Base-by-base conservation (phyloP, 2,888 invertebrate species). In the Eupithecia exiguata region DNA sequence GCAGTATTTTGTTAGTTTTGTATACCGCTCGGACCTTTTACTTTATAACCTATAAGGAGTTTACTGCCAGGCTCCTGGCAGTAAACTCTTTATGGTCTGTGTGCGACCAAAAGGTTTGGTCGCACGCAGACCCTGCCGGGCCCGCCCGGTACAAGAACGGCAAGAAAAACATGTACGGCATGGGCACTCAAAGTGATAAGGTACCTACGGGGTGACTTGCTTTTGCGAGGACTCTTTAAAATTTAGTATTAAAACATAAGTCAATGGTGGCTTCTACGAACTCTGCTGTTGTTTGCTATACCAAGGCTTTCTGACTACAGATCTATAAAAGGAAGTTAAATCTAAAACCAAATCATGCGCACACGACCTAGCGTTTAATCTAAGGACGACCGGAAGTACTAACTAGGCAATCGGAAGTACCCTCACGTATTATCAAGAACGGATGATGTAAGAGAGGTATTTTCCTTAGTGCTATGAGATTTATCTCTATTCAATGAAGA, bases 311-410 rank as follows among this genome's bases (percentile, higher is more conserved):
- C 30, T 61, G 14, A 14, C 21, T n/a, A 12, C 16, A 38, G 21
- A 38, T 65, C 65, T 62, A 71, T 77, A 78, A 68, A 74, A 53
- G 49, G 14, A n/a, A 40, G 58, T 78, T 72, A 71, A n/a, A 36
- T 40, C 66, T 69, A 36, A 74, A 71, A 76, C 10, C 63, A 61
- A 73, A 67, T 30, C 68, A 72, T 72, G 75, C 74, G 68, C 43
- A 74, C 72, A 71, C 72, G 68, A 74, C 74, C 74, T 79, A 74
- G 76, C 71, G 74, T 66, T 70, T 77, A 78, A 78, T 78, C 75
- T 79, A 81, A 84, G 84, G 85, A 82, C 82, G 76, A 71, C 80
- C 83, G 86, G 84, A 84, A 86, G 77, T 78, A 66, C 73, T 80
- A 71, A 71, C 21, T 63, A 69, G 49, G 76, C 70, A 75, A 84